A percentile compares a stretch with the other conserved stretches of the same genome.
These are phyloP conservation scores for Eupithecia insigniata DNA, from an alignment of 2,888 invertebrate species.

Conservation along the genomic window DNA sequence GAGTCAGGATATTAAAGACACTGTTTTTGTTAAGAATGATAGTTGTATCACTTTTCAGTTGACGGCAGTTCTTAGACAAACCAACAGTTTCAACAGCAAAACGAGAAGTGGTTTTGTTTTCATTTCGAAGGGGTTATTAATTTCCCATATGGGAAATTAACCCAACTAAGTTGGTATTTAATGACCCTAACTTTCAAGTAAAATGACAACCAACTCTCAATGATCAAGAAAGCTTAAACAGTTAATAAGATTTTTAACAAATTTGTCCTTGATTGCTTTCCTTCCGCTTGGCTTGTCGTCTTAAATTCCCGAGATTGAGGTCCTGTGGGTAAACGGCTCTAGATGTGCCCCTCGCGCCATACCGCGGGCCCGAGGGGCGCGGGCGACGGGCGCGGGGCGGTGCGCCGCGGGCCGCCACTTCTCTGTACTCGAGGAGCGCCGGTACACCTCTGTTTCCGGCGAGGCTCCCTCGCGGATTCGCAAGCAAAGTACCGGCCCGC, in stretches of 20 bases:
- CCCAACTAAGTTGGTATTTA: background rate
- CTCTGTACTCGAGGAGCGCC: slow-evolving; percentile 83
- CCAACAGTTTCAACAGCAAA: background rate
- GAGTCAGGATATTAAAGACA: background rate
- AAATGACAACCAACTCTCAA: background rate
- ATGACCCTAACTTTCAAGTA: background rate
- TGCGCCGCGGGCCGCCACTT: slow-evolving; percentile 81
- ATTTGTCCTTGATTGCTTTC: slow-evolving; percentile 2
- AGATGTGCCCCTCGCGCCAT: slow-evolving; percentile 38
- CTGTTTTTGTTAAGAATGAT: background rate
- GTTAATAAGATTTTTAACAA: background rate
- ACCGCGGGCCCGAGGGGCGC: slow-evolving; percentile 57
- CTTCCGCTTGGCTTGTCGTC: slow-evolving; percentile 21
- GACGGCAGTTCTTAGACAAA: background rate
- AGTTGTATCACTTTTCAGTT: background rate
- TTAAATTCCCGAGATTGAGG: slow-evolving; percentile 14
- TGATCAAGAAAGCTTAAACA: background rate
- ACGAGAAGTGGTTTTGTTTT: background rate
- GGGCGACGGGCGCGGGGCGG: slow-evolving; percentile 62
- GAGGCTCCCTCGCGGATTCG: slow-evolving; percentile 79
- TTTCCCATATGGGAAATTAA: background rate
- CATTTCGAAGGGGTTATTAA: background rate
- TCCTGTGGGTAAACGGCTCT: slow-evolving; percentile 32
- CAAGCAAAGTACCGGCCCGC: slow-evolving; percentile 65
- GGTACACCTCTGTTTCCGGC: slow-evolving; percentile 84